A percentile compares a stretch with the other conserved stretches of the same genome.
phyloP scores from a whole-genome alignment of 2,888 invertebrate species.

The Epinotia demarniana region DNA sequence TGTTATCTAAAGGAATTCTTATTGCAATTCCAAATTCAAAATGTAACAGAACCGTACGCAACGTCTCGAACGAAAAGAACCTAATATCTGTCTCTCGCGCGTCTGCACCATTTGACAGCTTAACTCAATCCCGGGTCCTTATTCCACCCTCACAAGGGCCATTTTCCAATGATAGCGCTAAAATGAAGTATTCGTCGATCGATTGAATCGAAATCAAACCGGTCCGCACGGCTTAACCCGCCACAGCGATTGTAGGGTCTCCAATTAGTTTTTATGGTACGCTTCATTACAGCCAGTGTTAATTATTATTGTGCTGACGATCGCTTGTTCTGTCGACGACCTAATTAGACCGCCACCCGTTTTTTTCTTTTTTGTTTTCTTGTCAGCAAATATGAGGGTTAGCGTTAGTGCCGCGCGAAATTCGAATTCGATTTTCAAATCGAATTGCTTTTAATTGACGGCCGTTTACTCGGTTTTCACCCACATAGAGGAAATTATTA shows the following conservation, averaged over 20 bases:
- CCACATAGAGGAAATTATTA: no score
- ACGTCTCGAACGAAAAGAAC: constrained; percentile 2
- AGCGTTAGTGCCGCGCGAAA: constrained; percentile 51
- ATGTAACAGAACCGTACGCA: neutral
- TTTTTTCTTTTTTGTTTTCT: constrained; percentile 74
- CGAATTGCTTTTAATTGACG: constrained; percentile 47
- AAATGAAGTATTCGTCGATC: constrained; percentile 52
- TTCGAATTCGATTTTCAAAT: constrained; percentile 49
- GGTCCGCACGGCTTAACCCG: constrained; percentile 60
- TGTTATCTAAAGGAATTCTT: neutral
- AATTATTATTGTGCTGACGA: constrained; percentile 83
- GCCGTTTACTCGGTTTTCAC: constrained; percentile 29
- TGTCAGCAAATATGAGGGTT: constrained; percentile 75
- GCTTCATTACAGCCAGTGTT: constrained; percentile 83
- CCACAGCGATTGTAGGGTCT: constrained; percentile 70
- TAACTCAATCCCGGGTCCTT: neutral
- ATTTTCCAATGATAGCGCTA: constrained; percentile 31
- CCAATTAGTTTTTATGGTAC: constrained; percentile 83
- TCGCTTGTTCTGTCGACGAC: constrained; percentile 80
- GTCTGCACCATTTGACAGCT: constrained; percentile 11
- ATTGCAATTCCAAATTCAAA: neutral
- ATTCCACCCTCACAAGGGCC: neutral
- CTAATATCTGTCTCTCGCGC: constrained; percentile 1
- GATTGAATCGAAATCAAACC: constrained; percentile 62
- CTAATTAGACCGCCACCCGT: constrained; percentile 78